These are phyloP conservation scores for Hormaphis cornu DNA, from an alignment of 1,140 invertebrate species.

Conservation along the genomic window DNA sequence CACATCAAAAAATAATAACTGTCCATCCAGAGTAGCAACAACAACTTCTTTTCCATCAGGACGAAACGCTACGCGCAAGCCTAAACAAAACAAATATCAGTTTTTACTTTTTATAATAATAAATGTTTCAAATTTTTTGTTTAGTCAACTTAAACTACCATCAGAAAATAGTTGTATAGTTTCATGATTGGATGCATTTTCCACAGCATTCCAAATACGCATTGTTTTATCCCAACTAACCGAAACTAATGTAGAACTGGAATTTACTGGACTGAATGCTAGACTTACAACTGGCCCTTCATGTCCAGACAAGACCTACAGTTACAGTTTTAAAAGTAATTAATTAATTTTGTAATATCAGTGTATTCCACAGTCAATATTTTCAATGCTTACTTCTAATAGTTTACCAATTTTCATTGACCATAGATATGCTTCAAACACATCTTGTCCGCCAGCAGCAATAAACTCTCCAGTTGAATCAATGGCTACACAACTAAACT, in stretches of 20 bases:
- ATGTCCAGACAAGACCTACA: constrained; percentile 76
- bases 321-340: constrained; percentile 35
- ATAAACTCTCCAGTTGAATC: constrained; percentile 85
- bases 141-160: constrained; percentile 46
- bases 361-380: background rate
- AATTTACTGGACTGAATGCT: constrained; percentile 63
- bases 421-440: constrained; percentile 94
- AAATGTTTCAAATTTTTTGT: background rate
- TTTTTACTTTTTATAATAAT: background rate
- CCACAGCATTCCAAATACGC: constrained; percentile 82
- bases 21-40: constrained; percentile 79
- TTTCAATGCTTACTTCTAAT: constrained; percentile 58
- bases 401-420: constrained; percentile 83
- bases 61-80: constrained; percentile 67
- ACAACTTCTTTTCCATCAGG: constrained; percentile 86
- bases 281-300: constrained; percentile 79
- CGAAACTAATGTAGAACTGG: constrained; percentile 68
- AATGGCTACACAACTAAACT: constrained; percentile 84
- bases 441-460: constrained; percentile 83
- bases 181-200: constrained; percentile 72
- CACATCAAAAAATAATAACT: constrained; percentile 75
- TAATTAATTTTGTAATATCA: background rate
- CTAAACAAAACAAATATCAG: constrained; percentile 40
- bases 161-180: constrained; percentile 69
- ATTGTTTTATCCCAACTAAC: constrained; percentile 92